Evolutionary conservation across 2,888 invertebrate species (phyloP), one percentile per base, ranked within the genome.

Genomic region (Cremastinae sp.): DNA sequence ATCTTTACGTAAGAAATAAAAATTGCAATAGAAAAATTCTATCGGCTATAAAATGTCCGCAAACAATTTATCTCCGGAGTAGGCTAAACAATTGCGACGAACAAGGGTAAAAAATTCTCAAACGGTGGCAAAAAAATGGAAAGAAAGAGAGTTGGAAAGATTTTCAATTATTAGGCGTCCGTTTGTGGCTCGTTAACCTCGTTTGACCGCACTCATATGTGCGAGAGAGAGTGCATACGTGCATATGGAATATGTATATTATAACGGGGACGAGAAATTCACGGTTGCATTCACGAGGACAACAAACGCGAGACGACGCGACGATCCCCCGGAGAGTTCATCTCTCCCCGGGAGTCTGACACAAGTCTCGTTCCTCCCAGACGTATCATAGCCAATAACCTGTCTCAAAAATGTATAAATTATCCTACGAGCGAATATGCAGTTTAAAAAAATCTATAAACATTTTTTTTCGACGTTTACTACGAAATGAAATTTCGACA

Each of bases 161-260:
- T 58, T 37, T 55, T 20, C 22, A 56, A 65, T 70, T 66, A 66
- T 75, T 70, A 55, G 70, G 37, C 18, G n/a, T 65, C 2, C 28
- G 74, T 81, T 82, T 78, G 80, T 69, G 80, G 39, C 51, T 79
- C 81, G 83, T 82, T 83, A 83, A 85, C 85, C 83, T 85, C 82
- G 75, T 83, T 84, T 81, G 78, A 80, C 51, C 49, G 9, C 22
- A n/a, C 55, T 35, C n/a, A 16, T 18, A 41, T 35, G 9, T 16
- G 10, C 28, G 43, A 16, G 28, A 66, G 53, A 35, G 37, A 62
- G 61, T 28, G 28, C 41, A 39, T n/a, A 56, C 22, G 79, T 78
- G 80, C 81, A 82, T 79, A 81, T 80, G 79, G 79, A 82, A 28
- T 28, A 28, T n/a, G n/a, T n/a, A n/a, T 28, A 28, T 28, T 28